Evolutionary conservation across 2,888 invertebrate species (phyloP).

Genomic region (Erebia palarica): DNA sequence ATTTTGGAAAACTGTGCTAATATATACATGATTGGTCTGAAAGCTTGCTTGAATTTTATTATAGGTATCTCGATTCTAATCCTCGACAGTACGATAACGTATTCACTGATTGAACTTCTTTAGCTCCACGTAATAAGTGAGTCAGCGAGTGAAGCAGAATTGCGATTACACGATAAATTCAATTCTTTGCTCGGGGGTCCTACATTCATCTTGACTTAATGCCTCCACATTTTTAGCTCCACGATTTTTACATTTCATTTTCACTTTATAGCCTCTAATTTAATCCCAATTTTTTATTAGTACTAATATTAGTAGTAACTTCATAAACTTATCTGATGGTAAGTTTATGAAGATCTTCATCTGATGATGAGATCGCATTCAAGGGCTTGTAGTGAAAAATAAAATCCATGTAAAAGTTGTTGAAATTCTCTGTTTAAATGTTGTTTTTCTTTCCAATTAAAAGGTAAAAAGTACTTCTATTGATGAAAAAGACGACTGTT

Average conservation of each 20-base stretch:
- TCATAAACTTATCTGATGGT: too few species aligned
- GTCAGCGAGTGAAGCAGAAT: slow-evolving; percentile 62
- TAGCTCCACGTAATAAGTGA: slow-evolving; percentile 60
- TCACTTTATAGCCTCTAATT: slow-evolving; percentile 41
- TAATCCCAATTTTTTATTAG: not conserved
- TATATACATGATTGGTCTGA: slow-evolving; percentile 8
- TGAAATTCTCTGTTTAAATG: not conserved
- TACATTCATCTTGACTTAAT: slow-evolving; percentile 51
- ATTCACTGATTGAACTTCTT: slow-evolving; percentile 58
- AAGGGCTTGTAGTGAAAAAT: too few species aligned
- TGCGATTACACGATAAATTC: slow-evolving; percentile 68
- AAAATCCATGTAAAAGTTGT: not conserved
- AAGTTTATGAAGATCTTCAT: too few species aligned
- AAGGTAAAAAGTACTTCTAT: not conserved
- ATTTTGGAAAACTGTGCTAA: slow-evolving; percentile 10
- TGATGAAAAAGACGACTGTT: not conserved
- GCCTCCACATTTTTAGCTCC: slow-evolving; percentile 50
- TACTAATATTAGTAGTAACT: not conserved
- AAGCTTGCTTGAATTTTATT: slow-evolving; percentile 27
- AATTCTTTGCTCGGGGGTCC: slow-evolving; percentile 59
- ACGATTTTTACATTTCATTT: slow-evolving; percentile 52
- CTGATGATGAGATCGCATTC: too few species aligned
- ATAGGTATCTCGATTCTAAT: slow-evolving; percentile 35
- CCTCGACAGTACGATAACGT: slow-evolving; percentile 50
- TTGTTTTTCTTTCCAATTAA: not conserved